phyloP scores from a whole-genome alignment of 2,888 invertebrate species.

The Caenorhabditis sp. region DNA sequence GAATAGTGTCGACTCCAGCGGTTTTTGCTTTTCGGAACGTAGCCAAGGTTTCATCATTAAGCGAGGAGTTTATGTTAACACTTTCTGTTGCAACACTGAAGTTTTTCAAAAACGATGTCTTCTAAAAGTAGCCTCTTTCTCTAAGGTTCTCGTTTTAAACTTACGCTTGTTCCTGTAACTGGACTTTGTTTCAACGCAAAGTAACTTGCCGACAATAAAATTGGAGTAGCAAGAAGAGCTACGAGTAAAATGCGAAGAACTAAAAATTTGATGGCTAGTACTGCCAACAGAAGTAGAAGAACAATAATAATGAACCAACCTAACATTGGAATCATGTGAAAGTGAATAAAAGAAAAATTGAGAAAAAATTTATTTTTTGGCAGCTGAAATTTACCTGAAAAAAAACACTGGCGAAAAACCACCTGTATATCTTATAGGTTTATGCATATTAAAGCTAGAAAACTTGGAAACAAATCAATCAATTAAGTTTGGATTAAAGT shows the following conservation, averaged over 20 bases:
- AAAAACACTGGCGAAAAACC: neutral
- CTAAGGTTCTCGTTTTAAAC: neutral
- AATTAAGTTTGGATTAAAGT: neutral
- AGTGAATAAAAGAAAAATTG: too few relatives aligned
- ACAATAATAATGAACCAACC: conserved; percentile 34
- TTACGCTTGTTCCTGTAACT: conserved; percentile 16
- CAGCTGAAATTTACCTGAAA: conserved; percentile 4
- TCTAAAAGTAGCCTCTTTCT: conserved; percentile 2
- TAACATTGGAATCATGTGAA: conserved; percentile 30
- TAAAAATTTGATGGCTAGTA: conserved; percentile 31
- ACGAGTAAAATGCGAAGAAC: conserved; percentile 30
- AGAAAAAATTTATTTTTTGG: neutral
- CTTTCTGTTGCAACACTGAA: conserved; percentile 16
- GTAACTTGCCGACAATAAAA: conserved; percentile 13
- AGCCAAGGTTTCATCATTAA: conserved; percentile 19
- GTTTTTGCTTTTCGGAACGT: conserved; percentile 30
- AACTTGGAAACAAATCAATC: neutral
- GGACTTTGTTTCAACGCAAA: conserved; percentile 21
- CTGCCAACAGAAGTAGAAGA: conserved; percentile 27
- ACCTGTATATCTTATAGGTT: neutral
- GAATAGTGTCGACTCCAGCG: conserved; percentile 32
- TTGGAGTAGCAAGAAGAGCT: conserved; percentile 14
- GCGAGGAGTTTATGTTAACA: conserved; percentile 3
- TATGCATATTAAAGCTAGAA: conserved; percentile 4
- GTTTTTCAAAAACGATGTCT: conserved; percentile 5